phyloP scores from a whole-genome alignment of 1,140 invertebrate species.

The Ylistrum balloti region DNA sequence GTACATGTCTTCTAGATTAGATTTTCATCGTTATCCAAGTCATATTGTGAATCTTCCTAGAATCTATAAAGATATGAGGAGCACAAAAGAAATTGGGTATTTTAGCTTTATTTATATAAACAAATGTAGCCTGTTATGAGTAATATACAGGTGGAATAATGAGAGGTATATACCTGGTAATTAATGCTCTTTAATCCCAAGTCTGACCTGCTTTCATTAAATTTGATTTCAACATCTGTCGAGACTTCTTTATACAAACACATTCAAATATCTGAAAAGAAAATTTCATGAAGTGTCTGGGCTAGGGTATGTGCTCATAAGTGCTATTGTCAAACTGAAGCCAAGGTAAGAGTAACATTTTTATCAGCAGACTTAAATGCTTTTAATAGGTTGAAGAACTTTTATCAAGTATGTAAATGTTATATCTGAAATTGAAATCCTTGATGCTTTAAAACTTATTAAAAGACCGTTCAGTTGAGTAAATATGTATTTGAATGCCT shows the following conservation, averaged over 20 bases:
- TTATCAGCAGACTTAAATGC: not conserved
- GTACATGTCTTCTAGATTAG: not conserved
- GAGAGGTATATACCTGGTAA: not conserved
- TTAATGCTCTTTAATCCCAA: not conserved
- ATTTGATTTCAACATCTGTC: not conserved
- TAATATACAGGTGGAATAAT: not conserved
- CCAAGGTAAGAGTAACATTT: not conserved
- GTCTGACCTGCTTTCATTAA: not conserved
- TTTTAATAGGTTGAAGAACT: not conserved
- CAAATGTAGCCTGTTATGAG: no score
- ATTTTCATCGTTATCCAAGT: constrained; percentile 18
- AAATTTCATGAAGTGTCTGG: not conserved
- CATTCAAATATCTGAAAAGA: not conserved
- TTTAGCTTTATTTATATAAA: constrained; percentile 1
- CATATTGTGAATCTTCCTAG: constrained; percentile 16
- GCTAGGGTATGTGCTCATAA: not conserved
- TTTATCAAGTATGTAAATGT: not conserved
- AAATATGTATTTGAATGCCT: no score
- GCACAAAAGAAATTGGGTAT: not conserved
- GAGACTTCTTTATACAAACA: not conserved
- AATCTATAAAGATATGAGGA: not conserved
- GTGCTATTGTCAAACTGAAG: not conserved
- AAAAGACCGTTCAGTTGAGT: not conserved
- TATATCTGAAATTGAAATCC: not conserved
- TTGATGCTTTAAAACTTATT: not conserved